Percentiles rank a stretch among this genome's conserved stretches.
These are phyloP conservation scores for Varanus salvator DNA, from an alignment of 2,113 vertebrate genomes.

Conservation along the genomic window DNA sequence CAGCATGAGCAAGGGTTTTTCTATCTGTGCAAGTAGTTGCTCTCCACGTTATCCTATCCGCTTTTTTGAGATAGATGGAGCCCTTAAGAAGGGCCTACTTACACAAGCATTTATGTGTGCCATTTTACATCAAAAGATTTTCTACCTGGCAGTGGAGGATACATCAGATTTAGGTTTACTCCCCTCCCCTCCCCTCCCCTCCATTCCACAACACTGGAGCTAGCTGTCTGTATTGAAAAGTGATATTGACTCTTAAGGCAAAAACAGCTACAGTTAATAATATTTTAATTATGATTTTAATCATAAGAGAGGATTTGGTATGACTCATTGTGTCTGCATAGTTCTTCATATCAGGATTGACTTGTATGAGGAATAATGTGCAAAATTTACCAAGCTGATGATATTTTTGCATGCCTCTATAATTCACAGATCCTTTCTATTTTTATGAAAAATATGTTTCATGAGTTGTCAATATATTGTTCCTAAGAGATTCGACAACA, in stretches of 20 bases:
- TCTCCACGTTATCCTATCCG: too few species aligned
- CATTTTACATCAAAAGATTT: background rate
- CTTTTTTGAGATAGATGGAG: background rate
- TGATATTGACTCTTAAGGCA: background rate
- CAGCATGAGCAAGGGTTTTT: background rate
- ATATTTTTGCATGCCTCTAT: background rate
- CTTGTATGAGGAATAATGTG: background rate
- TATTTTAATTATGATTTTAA: background rate
- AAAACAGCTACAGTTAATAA: background rate
- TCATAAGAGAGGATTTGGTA: too few species aligned
- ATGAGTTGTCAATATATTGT: constrained; percentile 47
- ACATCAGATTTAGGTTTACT: background rate
- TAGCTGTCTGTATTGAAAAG: background rate
- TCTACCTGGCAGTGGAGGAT: background rate
- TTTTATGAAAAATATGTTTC: constrained; percentile 19
- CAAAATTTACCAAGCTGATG: background rate
- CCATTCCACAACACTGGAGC: background rate
- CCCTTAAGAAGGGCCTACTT: background rate
- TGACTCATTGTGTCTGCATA: too few species aligned
- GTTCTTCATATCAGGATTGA: background rate
- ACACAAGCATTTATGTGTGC: background rate
- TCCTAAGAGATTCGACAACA: constrained; percentile 55
- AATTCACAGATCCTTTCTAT: background rate
- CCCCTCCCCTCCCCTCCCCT: background rate
- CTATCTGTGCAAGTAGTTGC: background rate